These are phyloP conservation scores for Panonychus citri DNA, from an alignment of 1,140 invertebrate genomes.

Conservation along the genomic window DNA sequence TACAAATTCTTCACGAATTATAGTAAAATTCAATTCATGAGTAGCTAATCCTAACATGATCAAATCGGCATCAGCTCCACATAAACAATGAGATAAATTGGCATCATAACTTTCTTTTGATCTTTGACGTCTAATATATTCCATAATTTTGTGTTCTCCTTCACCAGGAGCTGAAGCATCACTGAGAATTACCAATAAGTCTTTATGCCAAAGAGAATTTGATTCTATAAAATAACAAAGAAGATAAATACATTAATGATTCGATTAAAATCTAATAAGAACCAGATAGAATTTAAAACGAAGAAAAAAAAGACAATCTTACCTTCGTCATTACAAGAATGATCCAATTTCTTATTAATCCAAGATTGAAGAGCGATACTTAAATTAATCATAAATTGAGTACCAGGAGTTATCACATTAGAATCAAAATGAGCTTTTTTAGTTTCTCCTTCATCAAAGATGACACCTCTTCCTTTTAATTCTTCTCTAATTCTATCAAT, in stretches of 20 bases:
- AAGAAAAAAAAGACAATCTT: too few species aligned
- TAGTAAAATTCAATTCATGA: constrained; percentile 95
- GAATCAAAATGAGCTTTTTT: constrained; percentile 75
- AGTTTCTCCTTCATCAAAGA: constrained; percentile 60
- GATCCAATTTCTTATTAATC: constrained; percentile 40
- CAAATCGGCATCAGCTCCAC: constrained; percentile 56
- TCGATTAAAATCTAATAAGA: not conserved
- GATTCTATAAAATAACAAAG: not conserved
- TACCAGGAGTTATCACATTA: constrained; percentile 89
- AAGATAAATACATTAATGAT: not conserved
- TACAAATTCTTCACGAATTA: constrained; percentile 93
- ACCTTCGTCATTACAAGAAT: not conserved
- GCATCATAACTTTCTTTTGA: constrained; percentile 88
- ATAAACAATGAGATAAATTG: constrained; percentile 89
- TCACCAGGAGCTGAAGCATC: constrained; percentile 96
- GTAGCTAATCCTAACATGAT: constrained; percentile 68
- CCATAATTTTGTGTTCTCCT: constrained; percentile 97
- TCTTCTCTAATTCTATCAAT: constrained; percentile 42
- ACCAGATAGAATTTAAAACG: too few species aligned
- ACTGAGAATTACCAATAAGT: constrained; percentile 47
- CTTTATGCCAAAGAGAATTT: constrained; percentile 7
- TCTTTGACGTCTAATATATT: constrained; percentile 85
- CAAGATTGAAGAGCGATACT: constrained; percentile 81
- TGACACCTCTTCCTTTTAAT: constrained; percentile 43
- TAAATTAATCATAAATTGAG: constrained; percentile 44